A percentile compares a stretch with the other conserved stretches of the same genome.
These are phyloP conservation scores for Spheniscus humboldti DNA, from an alignment of 2,797 vertebrate genomes.

Conservation along the genomic window DNA sequence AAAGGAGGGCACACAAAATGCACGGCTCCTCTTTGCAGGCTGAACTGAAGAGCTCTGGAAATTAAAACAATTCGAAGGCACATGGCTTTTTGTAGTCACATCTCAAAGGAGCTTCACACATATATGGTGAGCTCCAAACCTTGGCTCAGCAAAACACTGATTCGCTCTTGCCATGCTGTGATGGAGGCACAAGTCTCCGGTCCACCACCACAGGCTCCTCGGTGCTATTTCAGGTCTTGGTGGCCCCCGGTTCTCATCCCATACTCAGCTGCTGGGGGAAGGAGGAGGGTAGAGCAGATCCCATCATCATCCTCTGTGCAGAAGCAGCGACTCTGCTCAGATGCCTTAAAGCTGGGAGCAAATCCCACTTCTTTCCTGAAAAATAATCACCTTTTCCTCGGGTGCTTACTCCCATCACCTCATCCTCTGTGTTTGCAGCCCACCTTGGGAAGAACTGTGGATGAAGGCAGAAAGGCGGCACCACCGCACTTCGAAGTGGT, in stretches of 20 bases:
- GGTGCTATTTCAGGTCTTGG: accelerated
- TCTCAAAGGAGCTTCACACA: background rate
- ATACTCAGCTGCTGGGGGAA: background rate
- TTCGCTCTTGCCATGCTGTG: accelerated
- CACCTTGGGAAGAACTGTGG: accelerated
- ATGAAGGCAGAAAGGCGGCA: background rate
- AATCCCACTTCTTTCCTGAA: background rate
- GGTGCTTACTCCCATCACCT: background rate
- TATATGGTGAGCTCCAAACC: background rate
- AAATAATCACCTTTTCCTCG: background rate
- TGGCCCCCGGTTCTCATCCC: background rate
- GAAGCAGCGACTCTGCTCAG: background rate
- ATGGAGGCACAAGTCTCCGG: background rate
- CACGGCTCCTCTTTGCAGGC: background rate
- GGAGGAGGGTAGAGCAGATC: background rate
- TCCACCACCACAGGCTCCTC: accelerated
- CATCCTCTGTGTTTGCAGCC: background rate
- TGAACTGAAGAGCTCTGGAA: background rate
- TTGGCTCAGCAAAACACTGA: background rate
- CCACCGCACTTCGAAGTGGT: accelerated
- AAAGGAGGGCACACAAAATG: background rate
- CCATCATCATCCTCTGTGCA: background rate
- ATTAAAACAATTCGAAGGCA: background rate
- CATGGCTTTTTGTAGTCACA: background rate
- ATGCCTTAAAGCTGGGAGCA: background rate